These are phyloP conservation scores for Polydesmus complanatus DNA, from an alignment of 2,888 invertebrate genomes.

Conservation along the genomic window DNA sequence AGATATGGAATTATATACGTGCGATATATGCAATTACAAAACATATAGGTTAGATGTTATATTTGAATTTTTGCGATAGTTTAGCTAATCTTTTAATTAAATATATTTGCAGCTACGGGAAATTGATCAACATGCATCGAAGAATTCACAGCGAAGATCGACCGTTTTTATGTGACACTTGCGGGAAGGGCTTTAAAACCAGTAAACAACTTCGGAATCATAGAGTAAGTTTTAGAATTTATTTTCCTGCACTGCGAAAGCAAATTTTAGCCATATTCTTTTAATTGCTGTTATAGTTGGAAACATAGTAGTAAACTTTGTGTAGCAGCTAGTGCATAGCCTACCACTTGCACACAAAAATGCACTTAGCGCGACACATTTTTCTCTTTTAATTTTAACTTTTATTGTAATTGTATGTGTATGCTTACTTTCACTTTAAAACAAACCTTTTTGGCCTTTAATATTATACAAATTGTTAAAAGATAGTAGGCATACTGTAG, in stretches of 20 bases:
- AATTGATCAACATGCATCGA: slow-evolving; percentile 56
- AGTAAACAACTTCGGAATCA: slow-evolving; percentile 65
- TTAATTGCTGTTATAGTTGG: too few relatives aligned
- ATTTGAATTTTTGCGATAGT: neutral
- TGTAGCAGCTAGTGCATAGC: too few relatives aligned
- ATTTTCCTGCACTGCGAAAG: neutral
- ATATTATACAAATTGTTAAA: too few relatives aligned
- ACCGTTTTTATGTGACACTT: slow-evolving; percentile 31
- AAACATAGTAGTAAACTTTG: too few relatives aligned
- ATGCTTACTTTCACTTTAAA: too few relatives aligned
- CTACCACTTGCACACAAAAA: too few relatives aligned
- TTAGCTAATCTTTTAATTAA: neutral
- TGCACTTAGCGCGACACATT: too few relatives aligned
- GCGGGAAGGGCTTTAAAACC: slow-evolving; percentile 65
- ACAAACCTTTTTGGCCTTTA: too few relatives aligned
- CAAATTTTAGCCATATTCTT: too few relatives aligned
- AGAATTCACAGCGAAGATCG: slow-evolving; percentile 47
- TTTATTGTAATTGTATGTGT: too few relatives aligned
- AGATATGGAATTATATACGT: slow-evolving; percentile 64
- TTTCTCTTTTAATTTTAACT: too few relatives aligned
- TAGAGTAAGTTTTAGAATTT: slow-evolving; percentile 43
- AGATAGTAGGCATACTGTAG: too few relatives aligned
- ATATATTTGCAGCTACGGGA: slow-evolving; percentile 36
- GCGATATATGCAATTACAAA: slow-evolving; percentile 59
- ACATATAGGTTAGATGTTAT: slow-evolving; percentile 31